Conservation (phyloP, 1,140 invertebrate species). For the Drosophila ananassae region DNA sequence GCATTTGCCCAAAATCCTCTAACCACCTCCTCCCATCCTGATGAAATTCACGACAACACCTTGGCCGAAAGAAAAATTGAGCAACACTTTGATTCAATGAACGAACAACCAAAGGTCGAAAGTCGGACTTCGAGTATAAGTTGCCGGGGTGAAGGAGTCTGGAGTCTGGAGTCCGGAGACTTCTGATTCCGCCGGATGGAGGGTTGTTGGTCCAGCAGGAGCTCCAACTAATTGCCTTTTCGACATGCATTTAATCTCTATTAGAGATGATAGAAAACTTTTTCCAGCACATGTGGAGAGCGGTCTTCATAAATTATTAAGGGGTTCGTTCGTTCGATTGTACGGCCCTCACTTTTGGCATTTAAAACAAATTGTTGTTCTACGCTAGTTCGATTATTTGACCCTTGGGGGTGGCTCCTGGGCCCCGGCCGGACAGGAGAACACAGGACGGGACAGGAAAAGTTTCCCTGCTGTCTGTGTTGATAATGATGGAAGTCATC, state of each 20-base stretch:
- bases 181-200: background rate
- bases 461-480: slow-evolving; percentile 47
- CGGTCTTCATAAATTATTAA: slow-evolving; percentile 77
- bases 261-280: slow-evolving; percentile 79
- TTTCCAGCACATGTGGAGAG: slow-evolving; percentile 58
- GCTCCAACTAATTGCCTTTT: slow-evolving; percentile 81
- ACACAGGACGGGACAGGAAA: slow-evolving; percentile 31
- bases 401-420: slow-evolving; percentile 25
- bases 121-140: slow-evolving; percentile 6
- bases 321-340: slow-evolving; percentile 60
- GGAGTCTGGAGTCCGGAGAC: background rate
- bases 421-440: background rate
- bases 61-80: slow-evolving; percentile 71
- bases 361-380: slow-evolving; percentile 81
- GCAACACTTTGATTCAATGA: slow-evolving; percentile 81
- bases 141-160: background rate
- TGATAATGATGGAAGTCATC: slow-evolving; percentile 75
- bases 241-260: slow-evolving; percentile 84
- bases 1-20: slow-evolving; percentile 51
- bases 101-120: slow-evolving; percentile 45
- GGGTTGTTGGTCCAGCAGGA: slow-evolving; percentile 45
- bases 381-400: slow-evolving; percentile 78
- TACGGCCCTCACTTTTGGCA: slow-evolving; percentile 56
- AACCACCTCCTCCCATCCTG: slow-evolving; percentile 17
- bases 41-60: slow-evolving; percentile 45